phyloP scores from a whole-genome alignment of 2,797 vertebrate genomes.

The Alectoris magna region DNA sequence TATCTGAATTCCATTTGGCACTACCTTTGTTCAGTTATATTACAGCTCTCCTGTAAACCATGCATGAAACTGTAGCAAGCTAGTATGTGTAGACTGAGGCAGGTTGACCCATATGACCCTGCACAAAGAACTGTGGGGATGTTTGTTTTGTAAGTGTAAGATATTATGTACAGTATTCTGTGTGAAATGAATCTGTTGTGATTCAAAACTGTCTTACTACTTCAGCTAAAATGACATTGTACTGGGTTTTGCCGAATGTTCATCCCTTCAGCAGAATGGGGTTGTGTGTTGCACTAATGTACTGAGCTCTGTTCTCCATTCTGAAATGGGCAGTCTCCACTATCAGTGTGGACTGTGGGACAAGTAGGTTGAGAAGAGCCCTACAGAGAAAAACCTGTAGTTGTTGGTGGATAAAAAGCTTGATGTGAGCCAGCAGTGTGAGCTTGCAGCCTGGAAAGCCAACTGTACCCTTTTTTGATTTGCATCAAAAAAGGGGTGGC shows the following conservation, averaged over 20 bases:
- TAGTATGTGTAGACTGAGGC: neutral
- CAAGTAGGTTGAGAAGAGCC: neutral
- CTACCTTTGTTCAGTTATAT: neutral
- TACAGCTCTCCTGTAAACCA: neutral
- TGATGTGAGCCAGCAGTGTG: neutral
- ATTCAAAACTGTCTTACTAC: neutral
- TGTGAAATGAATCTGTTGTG: neutral
- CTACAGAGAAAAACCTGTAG: neutral
- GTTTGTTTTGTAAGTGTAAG: neutral
- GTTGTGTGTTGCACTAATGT: accelerated
- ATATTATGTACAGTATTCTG: neutral
- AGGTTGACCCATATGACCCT: neutral
- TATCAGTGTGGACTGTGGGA: neutral
- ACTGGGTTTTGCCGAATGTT: neutral
- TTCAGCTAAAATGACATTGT: neutral
- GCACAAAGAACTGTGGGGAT: neutral
- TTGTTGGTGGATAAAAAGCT: neutral
- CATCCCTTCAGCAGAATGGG: neutral
- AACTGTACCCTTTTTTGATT: neutral
- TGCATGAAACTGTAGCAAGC: neutral
- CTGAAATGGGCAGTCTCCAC: neutral
- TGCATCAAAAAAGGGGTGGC: neutral
- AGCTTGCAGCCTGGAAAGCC: neutral
- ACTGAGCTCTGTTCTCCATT: neutral
- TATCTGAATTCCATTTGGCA: neutral